A percentile compares a stretch with the other conserved stretches of the same genome.
phyloP scores from a whole-genome alignment of 2,113 vertebrate species.

The Halichoeres trimaculatus region DNA sequence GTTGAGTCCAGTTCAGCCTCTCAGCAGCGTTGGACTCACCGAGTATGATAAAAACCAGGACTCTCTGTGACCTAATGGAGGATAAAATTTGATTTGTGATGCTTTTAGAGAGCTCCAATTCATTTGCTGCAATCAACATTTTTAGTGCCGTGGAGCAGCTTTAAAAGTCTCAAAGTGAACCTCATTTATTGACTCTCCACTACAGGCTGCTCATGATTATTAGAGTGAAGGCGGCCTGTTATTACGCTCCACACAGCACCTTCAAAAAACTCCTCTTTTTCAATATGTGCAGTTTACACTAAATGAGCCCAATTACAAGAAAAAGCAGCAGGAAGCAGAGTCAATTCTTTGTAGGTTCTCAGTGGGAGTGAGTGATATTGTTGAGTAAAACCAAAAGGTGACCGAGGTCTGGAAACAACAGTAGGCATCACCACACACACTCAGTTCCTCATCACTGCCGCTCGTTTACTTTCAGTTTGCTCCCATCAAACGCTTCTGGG shows the following conservation, averaged over 20 bases:
- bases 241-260: background rate
- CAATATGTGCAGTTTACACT: slow-evolving; percentile 77
- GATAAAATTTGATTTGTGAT: background rate
- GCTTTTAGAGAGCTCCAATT: background rate
- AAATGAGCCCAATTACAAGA: slow-evolving; percentile 84
- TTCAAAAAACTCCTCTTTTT: background rate
- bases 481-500: slow-evolving; percentile 64
- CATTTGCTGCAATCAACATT: background rate
- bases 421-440: slow-evolving; percentile 47
- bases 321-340: slow-evolving; percentile 69
- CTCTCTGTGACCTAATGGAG: background rate
- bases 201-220: background rate
- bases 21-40: background rate
- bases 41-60: background rate
- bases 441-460: slow-evolving; percentile 5
- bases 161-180: background rate
- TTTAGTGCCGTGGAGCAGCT: background rate
- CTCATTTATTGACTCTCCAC: background rate
- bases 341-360: slow-evolving; percentile 20
- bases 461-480: slow-evolving; percentile 62
- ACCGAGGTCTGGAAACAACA: slow-evolving; percentile 76
- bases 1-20: no score
- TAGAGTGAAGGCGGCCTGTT: background rate
- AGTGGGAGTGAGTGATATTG: slow-evolving; percentile 72
- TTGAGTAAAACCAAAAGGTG: slow-evolving; percentile 78